A percentile compares a stretch with the other conserved stretches of the same genome.
Evolutionary conservation across 2,888 invertebrate species (phyloP).

Genomic region (Marasmarcha lunaedactyla): DNA sequence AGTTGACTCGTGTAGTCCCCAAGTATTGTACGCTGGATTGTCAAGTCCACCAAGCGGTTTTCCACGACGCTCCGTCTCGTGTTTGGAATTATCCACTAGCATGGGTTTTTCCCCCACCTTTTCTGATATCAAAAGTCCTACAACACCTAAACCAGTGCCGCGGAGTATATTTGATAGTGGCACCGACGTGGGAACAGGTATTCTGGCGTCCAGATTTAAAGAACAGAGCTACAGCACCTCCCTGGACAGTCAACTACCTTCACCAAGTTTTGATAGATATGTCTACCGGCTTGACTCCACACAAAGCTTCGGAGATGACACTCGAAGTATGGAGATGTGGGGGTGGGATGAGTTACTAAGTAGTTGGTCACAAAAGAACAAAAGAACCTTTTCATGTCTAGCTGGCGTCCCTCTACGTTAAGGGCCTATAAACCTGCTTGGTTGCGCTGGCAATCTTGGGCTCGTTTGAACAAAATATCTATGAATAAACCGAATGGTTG

Average conservation of each 20-base stretch:
- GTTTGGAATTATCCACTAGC: conserved; percentile 14
- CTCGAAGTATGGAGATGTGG: too few relatives aligned
- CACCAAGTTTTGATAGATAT: too few relatives aligned
- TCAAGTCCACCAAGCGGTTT: conserved; percentile 10
- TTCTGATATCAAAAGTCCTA: conserved; percentile 11
- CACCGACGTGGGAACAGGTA: conserved; percentile 12
- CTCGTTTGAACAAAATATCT: conserved; percentile 2
- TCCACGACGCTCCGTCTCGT: conserved; percentile 12
- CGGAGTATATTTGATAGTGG: conserved; percentile 11
- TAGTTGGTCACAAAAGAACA: too few relatives aligned
- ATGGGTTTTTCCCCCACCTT: conserved; percentile 17
- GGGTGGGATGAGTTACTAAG: too few relatives aligned
- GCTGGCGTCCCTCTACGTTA: conserved; percentile 14
- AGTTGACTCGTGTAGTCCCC: conserved; percentile 8
- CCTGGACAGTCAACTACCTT: too few relatives aligned
- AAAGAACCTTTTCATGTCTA: conserved; percentile 6
- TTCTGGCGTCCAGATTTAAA: conserved; percentile 15
- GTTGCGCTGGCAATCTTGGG: too few relatives aligned
- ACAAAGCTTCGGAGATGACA: too few relatives aligned
- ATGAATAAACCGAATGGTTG: conserved; percentile 4
- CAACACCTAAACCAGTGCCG: conserved; percentile 9
- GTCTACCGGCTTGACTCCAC: too few relatives aligned
- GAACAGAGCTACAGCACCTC: conserved; percentile 6
- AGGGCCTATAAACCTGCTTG: conserved; percentile 11
- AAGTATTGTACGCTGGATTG: conserved; percentile 11